These are phyloP conservation scores for Bovichtus variegatus DNA, from an alignment of 2,797 vertebrate species.

Conservation along the genomic window DNA sequence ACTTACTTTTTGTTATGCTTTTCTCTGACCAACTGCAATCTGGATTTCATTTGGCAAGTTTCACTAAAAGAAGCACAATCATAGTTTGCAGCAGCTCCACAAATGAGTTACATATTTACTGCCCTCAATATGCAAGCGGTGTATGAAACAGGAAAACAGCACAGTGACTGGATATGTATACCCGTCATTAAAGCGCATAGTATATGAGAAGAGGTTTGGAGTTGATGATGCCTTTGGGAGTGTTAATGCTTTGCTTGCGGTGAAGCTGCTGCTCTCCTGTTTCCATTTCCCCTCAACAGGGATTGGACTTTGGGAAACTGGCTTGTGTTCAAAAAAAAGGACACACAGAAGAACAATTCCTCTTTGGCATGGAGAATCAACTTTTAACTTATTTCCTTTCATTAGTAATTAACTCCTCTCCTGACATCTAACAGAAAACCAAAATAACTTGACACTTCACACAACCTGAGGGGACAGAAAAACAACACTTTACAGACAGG, in stretches of 20 bases:
- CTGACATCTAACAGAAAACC: constrained; percentile 19
- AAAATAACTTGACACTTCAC: constrained; percentile 28
- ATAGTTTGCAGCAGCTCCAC: constrained; percentile 30
- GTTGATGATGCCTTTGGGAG: constrained; percentile 63
- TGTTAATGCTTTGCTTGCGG: constrained; percentile 2
- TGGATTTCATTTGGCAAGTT: constrained; percentile 67
- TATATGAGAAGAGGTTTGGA: constrained; percentile 45
- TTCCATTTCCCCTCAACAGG: constrained; percentile 45
- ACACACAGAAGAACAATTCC: constrained; percentile 15
- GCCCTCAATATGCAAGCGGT: constrained; percentile 8
- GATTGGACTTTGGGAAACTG: constrained; percentile 34
- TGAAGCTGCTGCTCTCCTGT: constrained; percentile 25
- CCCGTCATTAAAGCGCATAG: constrained; percentile 12
- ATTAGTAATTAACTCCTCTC: constrained; percentile 26
- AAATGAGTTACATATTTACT: constrained; percentile 49
- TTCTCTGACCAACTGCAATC: constrained; percentile 42
- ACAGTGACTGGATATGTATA: constrained; percentile 55
- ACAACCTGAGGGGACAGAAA: constrained; percentile 33
- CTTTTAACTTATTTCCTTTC: constrained; percentile 29
- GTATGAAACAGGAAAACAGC: constrained; percentile 42
- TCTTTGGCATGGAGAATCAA: constrained; percentile 23
- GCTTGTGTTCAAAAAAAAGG: constrained; percentile 33
- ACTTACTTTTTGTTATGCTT: constrained; percentile 25
- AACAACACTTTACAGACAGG: constrained; percentile 25
- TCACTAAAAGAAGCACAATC: constrained; percentile 33